Conservation (phyloP, 2,113 vertebrate species). For the Dolichallabes microphthalmus region DNA sequence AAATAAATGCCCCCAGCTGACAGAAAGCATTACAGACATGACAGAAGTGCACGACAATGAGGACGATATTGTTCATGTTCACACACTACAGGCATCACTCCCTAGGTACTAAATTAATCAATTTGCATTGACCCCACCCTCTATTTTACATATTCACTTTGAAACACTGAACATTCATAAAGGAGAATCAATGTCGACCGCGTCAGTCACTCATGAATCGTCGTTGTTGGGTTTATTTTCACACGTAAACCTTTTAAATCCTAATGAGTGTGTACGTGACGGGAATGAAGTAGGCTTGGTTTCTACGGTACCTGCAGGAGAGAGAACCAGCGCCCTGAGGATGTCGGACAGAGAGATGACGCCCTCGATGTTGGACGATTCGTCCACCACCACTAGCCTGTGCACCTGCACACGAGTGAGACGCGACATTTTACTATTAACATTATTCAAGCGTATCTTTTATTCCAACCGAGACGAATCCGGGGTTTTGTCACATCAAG, state of each 20-base stretch:
- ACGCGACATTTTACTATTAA: neutral
- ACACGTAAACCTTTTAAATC: no score
- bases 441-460: neutral
- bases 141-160: neutral
- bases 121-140: neutral
- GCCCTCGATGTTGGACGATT: conserved; percentile 89
- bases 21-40: no score
- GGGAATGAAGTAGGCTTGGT: conserved; percentile 38
- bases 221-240: neutral
- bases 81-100: no score
- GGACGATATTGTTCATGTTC: no score
- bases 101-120: neutral
- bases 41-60: no score
- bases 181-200: no score
- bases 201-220: no score
- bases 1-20: neutral
- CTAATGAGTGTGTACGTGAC: neutral
- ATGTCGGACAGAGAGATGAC: conserved; percentile 98
- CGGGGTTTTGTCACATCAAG: neutral
- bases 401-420: conserved; percentile 80
- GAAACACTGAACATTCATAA: neutral
- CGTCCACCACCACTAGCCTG: conserved; percentile 93
- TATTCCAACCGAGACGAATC: neutral
- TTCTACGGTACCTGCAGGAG: conserved; percentile 85
- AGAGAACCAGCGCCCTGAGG: conserved; percentile 93